These are phyloP conservation scores for Penaeus indicus DNA, from an alignment of 1,140 invertebrate genomes.

Conservation along the genomic window DNA sequence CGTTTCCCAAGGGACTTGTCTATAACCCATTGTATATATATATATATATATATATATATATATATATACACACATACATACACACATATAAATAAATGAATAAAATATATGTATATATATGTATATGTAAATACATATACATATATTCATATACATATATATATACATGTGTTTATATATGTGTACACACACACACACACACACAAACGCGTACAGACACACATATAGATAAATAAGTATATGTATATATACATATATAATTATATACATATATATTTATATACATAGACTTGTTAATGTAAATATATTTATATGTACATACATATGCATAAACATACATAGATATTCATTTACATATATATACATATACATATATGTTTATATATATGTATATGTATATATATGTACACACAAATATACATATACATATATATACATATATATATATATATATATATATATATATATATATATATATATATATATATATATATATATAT, in stretches of 20 bases:
- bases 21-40: too few relatives aligned
- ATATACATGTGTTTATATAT: neutral
- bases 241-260: neutral
- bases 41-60: too few relatives aligned
- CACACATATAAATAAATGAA: too few relatives aligned
- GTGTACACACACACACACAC: neutral
- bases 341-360: neutral
- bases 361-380: neutral
- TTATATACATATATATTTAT: neutral
- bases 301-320: neutral
- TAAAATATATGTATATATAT: too few relatives aligned
- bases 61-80: too few relatives aligned
- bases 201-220: too few relatives aligned
- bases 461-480: slow-evolving; percentile 15
- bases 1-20: too few relatives aligned
- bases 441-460: slow-evolving; percentile 6
- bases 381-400: neutral
- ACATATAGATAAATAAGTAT: too few relatives aligned
- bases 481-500: neutral
- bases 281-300: neutral
- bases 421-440: neutral
- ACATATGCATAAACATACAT: neutral
- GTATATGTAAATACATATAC: too few relatives aligned
- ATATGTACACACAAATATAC: neutral
- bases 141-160: too few relatives aligned